These are phyloP conservation scores for Hyposoter didymator DNA, from an alignment of 2,888 invertebrate genomes.

Conservation along the genomic window DNA sequence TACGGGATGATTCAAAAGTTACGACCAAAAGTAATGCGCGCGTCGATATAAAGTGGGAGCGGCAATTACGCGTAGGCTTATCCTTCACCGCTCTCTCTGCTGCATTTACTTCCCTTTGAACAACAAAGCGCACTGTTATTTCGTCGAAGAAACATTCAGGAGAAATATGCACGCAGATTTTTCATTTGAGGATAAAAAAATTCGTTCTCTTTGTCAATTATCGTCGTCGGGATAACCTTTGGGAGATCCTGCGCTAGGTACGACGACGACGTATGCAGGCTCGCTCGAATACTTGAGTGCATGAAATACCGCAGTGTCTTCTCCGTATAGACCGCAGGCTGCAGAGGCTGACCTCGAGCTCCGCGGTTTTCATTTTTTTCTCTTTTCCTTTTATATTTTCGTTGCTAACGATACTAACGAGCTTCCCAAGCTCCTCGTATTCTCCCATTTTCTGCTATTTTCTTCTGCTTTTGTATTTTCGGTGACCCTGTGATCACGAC, in stretches of 20 bases:
- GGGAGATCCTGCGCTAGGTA: background rate
- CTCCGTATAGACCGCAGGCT: slow-evolving; percentile 1
- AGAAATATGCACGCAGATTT: background rate
- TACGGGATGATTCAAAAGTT: background rate
- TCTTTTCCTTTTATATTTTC: slow-evolving; percentile 49
- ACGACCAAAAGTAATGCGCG: background rate
- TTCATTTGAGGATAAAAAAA: background rate
- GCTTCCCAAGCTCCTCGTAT: slow-evolving; percentile 62
- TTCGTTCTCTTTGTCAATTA: background rate
- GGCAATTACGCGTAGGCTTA: background rate
- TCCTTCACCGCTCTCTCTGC: background rate
- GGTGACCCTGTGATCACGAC: slow-evolving; percentile 24
- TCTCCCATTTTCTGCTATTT: slow-evolving; percentile 49
- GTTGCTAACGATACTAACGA: slow-evolving; percentile 78
- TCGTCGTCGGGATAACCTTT: background rate
- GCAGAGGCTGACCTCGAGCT: slow-evolving; percentile 32
- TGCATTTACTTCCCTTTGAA: background rate
- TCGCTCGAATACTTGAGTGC: slow-evolving; percentile 36
- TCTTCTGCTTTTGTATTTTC: slow-evolving; percentile 56
- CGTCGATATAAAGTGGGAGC: background rate
- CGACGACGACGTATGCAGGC: background rate
- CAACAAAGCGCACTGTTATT: background rate
- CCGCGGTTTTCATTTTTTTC: slow-evolving; percentile 56
- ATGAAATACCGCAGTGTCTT: slow-evolving; percentile 33
- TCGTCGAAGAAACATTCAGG: background rate